These are phyloP conservation scores for Apogon talboti DNA, from an alignment of 2,797 vertebrate genomes.

Conservation along the genomic window DNA sequence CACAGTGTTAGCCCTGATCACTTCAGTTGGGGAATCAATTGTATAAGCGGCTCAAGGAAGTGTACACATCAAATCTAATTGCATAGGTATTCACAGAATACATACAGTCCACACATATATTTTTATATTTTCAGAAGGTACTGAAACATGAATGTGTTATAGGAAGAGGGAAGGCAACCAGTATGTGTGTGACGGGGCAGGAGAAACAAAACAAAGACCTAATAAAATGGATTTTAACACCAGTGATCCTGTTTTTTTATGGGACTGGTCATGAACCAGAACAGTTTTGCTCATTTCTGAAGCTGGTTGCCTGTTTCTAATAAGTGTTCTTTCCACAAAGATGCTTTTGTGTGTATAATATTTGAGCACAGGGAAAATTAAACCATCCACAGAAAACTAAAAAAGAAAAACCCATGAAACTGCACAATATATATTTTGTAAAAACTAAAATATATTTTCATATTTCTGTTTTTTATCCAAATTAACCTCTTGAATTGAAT, in stretches of 20 bases:
- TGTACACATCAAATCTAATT: slow-evolving; percentile 51
- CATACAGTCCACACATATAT: slow-evolving; percentile 46
- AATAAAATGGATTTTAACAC: not conserved
- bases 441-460: slow-evolving; percentile 16
- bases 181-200: slow-evolving; percentile 10
- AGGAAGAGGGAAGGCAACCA: slow-evolving; percentile 26
- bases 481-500: not conserved
- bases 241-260: slow-evolving; percentile 15
- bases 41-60: slow-evolving; percentile 34
- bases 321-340: slow-evolving; percentile 27
- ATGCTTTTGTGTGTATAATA: slow-evolving; percentile 35
- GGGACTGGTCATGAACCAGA: slow-evolving; percentile 6
- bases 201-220: slow-evolving; percentile 4
- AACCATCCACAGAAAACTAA: slow-evolving; percentile 41
- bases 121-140: slow-evolving; percentile 31
- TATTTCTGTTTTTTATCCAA: not conserved
- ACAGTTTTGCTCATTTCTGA: not conserved
- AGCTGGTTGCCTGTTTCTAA: slow-evolving; percentile 25
- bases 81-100: slow-evolving; percentile 85
- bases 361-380: slow-evolving; percentile 17
- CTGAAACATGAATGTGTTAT: slow-evolving; percentile 6
- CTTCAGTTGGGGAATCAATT: slow-evolving; percentile 60
- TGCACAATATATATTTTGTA: slow-evolving; percentile 23
- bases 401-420: slow-evolving; percentile 34
- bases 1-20: slow-evolving; percentile 86